Percentiles rank a stretch among this genome's conserved stretches.
phyloP scores from a whole-genome alignment of 2,797 vertebrate genomes.

The Halcyon badia region DNA sequence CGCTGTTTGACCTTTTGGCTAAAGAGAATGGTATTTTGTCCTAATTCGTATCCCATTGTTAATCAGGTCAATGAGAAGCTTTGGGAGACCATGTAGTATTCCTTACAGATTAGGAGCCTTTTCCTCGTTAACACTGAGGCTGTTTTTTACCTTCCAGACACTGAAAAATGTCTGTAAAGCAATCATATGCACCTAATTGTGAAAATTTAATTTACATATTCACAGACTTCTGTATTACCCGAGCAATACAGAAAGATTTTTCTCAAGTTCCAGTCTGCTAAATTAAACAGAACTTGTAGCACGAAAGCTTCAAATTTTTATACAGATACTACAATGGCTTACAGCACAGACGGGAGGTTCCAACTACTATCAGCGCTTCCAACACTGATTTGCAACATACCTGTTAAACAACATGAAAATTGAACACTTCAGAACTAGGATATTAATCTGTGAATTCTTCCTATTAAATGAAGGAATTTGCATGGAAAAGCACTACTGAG shows the following conservation, averaged over 20 bases:
- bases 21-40: neutral
- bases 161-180: neutral
- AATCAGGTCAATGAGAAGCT: neutral
- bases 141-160: neutral
- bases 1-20: neutral
- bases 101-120: neutral
- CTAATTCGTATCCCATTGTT: too few species aligned
- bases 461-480: neutral
- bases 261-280: neutral
- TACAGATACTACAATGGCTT: neutral
- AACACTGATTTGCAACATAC: neutral
- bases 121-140: neutral
- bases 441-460: neutral
- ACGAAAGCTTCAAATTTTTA: neutral
- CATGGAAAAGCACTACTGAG: neutral
- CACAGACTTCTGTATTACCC: neutral
- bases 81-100: neutral
- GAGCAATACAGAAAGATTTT: neutral
- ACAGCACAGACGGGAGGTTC: neutral
- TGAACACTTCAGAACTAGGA: neutral
- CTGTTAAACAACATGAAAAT: neutral
- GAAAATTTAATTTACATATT: neutral
- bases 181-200: neutral
- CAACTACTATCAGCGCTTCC: neutral
- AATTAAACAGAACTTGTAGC: neutral